These are phyloP conservation scores for Pavo muticus DNA, from an alignment of 2,113 vertebrate species.

Conservation along the genomic window DNA sequence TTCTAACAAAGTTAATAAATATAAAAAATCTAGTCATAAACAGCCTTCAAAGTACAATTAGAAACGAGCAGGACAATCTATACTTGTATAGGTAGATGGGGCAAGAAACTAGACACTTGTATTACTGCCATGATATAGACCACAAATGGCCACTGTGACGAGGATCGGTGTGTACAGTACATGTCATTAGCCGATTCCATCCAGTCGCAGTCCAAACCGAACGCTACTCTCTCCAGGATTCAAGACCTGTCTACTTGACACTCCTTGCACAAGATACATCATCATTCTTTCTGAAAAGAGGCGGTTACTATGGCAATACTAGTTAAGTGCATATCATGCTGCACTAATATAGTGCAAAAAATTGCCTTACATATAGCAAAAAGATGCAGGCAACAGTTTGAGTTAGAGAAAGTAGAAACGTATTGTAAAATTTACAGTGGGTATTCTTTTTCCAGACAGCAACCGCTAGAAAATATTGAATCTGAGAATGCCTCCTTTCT, in stretches of 20 bases:
- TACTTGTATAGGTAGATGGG: slow-evolving; percentile 74
- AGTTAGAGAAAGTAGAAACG: slow-evolving; percentile 81
- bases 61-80: slow-evolving; percentile 77
- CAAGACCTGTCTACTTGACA: slow-evolving; percentile 69
- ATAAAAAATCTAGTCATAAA: slow-evolving; percentile 83
- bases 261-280: slow-evolving; percentile 84
- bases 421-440: slow-evolving; percentile 78
- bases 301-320: slow-evolving; percentile 91
- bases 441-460: slow-evolving; percentile 81
- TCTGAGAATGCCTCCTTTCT: slow-evolving; percentile 75
- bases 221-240: slow-evolving; percentile 79
- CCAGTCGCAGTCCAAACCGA: slow-evolving; percentile 72
- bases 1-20: slow-evolving; percentile 82
- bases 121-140: slow-evolving; percentile 75
- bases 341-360: slow-evolving; percentile 99
- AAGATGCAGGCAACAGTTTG: slow-evolving; percentile 84
- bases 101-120: slow-evolving; percentile 77
- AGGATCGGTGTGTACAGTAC: slow-evolving; percentile 59
- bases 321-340: slow-evolving; percentile 94
- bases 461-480: slow-evolving; percentile 80
- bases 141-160: slow-evolving; percentile 71
- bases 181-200: slow-evolving; percentile 69
- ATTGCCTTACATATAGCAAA: slow-evolving; percentile 87
- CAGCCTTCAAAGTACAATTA: slow-evolving; percentile 79
- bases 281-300: slow-evolving; percentile 88